A percentile compares a stretch with the other conserved stretches of the same genome.
Evolutionary conservation across 2,888 invertebrate species (phyloP).

Genomic region (Disparrhopalites patrizii): DNA sequence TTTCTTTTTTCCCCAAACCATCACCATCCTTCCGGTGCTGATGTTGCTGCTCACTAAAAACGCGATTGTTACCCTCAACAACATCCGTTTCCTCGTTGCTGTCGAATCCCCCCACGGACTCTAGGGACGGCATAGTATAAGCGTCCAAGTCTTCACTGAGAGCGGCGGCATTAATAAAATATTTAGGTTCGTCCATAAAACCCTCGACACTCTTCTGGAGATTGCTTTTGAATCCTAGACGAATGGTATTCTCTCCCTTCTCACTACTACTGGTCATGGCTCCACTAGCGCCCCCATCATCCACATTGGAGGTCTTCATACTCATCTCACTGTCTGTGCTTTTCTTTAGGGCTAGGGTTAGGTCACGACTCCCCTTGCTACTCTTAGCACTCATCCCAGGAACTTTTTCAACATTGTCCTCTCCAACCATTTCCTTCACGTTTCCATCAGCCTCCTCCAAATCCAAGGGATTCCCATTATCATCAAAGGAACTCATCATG

Average conservation of each 20-base stretch:
- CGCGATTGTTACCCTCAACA: neutral
- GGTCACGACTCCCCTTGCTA: conserved; percentile 6
- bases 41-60: no score
- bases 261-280: neutral
- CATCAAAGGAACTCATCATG: conserved; percentile 30
- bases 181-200: conserved; percentile 38
- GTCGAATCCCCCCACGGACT: conserved; percentile 10
- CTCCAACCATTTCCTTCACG: neutral
- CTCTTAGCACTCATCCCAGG: conserved; percentile 4
- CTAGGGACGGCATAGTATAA: conserved; percentile 16
- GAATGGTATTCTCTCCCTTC: conserved; percentile 3
- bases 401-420: neutral
- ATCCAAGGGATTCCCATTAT: conserved; percentile 33
- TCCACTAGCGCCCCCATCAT: neutral
- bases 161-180: conserved; percentile 47
- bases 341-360: conserved; percentile 2
- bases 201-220: conserved; percentile 29
- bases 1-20: neutral
- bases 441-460: conserved; percentile 24
- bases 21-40: neutral
- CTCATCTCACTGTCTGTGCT: neutral
- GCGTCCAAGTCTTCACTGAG: conserved; percentile 25
- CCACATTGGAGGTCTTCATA: neutral
- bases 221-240: conserved; percentile 19
- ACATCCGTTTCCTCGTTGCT: conserved; percentile 4